phyloP scores from a whole-genome alignment of 2,888 invertebrate species.

The Margaritifera margaritifera region DNA sequence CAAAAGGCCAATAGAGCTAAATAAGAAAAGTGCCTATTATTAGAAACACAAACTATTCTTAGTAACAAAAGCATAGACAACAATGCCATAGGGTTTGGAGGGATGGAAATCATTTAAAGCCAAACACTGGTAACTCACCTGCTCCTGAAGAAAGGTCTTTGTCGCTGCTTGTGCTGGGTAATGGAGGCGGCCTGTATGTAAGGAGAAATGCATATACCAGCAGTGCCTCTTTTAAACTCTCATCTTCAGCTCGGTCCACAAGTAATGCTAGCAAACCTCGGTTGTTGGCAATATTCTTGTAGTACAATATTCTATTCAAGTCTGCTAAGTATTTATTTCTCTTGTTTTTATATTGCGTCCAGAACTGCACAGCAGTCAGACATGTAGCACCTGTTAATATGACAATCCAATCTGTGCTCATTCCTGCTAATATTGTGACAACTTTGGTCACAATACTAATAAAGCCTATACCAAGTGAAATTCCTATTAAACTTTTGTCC shows the following conservation, averaged over 20 bases:
- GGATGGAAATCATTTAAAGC: no score
- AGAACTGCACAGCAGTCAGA: constrained; percentile 48
- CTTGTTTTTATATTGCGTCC: constrained; percentile 62
- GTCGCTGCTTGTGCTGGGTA: constrained; percentile 24
- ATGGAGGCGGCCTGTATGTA: constrained; percentile 51
- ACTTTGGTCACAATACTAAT: constrained; percentile 61
- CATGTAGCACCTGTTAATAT: constrained; percentile 56
- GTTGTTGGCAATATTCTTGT: constrained; percentile 71
- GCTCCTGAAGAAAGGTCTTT: constrained; percentile 1
- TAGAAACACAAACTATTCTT: no score
- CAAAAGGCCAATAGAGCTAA: no score
- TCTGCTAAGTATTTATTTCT: constrained; percentile 63
- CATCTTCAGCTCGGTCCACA: constrained; percentile 71
- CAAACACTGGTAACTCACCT: no score
- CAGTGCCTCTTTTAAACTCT: constrained; percentile 69
- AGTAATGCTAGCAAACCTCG: constrained; percentile 66
- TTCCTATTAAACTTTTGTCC: constrained; percentile 58
- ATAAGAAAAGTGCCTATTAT: no score
- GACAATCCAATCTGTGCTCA: constrained; percentile 60
- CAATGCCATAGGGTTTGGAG: no score
- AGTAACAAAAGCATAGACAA: no score
- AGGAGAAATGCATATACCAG: constrained; percentile 67
- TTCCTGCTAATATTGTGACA: constrained; percentile 56
- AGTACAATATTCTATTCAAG: constrained; percentile 65
- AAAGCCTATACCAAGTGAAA: constrained; percentile 46